A percentile compares a stretch with the other conserved stretches of the same genome.
Evolutionary conservation across 1,140 invertebrate genomes (phyloP).

Genomic region (Zaprionus davidi): DNA sequence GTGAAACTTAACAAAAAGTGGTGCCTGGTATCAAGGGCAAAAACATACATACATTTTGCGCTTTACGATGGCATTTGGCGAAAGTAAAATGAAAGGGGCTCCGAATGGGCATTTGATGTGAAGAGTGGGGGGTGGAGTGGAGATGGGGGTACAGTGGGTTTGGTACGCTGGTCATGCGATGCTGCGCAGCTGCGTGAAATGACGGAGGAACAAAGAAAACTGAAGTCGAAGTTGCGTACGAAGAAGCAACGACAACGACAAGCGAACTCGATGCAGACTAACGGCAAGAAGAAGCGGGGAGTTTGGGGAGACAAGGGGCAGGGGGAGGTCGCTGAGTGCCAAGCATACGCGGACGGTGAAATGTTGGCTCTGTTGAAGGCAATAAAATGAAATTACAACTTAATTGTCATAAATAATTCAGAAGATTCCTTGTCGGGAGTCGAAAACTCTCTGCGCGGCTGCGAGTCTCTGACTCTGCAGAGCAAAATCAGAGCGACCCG

Average conservation of each 20-base stretch:
- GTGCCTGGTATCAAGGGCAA: constrained; percentile 49
- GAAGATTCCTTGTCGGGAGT: constrained; percentile 53
- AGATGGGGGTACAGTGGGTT: not conserved
- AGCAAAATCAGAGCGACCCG: constrained; percentile 47
- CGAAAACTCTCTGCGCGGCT: constrained; percentile 44
- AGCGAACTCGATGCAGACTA: constrained; percentile 20
- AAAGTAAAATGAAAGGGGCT: constrained; percentile 49
- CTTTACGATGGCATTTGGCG: constrained; percentile 59
- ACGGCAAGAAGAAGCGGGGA: not conserved
- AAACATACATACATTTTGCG: constrained; percentile 63
- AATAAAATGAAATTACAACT: constrained; percentile 75
- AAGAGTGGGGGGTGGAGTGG: constrained; percentile 4
- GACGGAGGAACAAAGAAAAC: constrained; percentile 54
- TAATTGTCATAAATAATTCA: constrained; percentile 75
- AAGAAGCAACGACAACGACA: constrained; percentile 16
- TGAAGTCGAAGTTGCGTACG: constrained; percentile 23
- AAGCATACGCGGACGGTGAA: constrained; percentile 50
- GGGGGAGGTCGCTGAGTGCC: not conserved
- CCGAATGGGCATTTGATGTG: constrained; percentile 36
- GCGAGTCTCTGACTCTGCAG: constrained; percentile 1
- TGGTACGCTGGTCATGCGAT: constrained; percentile 38
- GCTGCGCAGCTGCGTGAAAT: constrained; percentile 64
- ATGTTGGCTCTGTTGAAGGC: constrained; percentile 66
- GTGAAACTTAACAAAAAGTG: constrained; percentile 49
- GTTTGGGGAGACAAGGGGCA: not conserved